Base-by-base conservation (phyloP, 92 coral and sea anemone species). In the Montipora capitata region DNA sequence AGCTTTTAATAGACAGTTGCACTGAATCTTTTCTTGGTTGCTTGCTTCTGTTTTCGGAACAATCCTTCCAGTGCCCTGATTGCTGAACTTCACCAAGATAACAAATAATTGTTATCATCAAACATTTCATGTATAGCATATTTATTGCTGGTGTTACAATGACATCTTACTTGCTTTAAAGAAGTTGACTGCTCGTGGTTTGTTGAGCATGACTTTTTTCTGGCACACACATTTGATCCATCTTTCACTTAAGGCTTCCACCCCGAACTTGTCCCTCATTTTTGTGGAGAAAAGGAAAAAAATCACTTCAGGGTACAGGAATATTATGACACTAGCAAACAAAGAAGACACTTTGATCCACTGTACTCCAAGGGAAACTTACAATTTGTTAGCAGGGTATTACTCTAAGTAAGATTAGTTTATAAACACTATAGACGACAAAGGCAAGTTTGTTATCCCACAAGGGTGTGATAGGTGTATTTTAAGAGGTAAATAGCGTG, bases 21-120 rank as follows among this genome's bases (percentile, higher is more conserved):
- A 20, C 56, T 48, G 68, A 68, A 78, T 78, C 83, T 45, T 72
- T 72, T 63, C 77, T 77, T 51, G 85, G 69, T 18, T 68, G 71
- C 70, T 90, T 90, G 10, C 80, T 78, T 84, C 80, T 84, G 27
- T 63, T 84, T 84, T 90, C 89, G 44, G 65, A 84, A 73, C 93
- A 90, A 48, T 7, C 48, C 45, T 84, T 90, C 93, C 93, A 90
- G 89, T 90, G 93, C 48, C 89, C 93, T 90, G 39, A 63, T 63
- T 63, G 5, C 35, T n/a, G 68, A 63, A 5, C 9, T 63, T 16
- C 4, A n/a, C 39, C 68, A 63, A 63, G 5, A n/a, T 17, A 3
- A 16, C 6, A 63, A 63, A 2, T n/a, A 63, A 3, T 48, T 48
- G 52, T 5, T 48, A 9, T 48, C 6, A 48, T 9, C 6, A 5